These are phyloP conservation scores for Parasteatoda lunata DNA, from an alignment of 2,888 invertebrate species.

Conservation along the genomic window DNA sequence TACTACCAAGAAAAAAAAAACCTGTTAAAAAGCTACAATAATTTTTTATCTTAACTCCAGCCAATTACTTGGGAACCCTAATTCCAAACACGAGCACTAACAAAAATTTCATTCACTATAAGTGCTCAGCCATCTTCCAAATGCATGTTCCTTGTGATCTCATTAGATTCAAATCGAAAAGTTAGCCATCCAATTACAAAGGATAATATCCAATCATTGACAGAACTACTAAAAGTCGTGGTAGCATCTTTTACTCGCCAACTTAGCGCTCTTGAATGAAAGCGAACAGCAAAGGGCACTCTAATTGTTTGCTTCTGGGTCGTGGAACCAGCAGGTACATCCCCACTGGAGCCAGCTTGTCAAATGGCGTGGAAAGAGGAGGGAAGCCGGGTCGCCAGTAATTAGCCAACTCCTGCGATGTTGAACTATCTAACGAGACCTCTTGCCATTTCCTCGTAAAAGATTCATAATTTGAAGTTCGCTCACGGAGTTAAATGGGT, in stretches of 20 bases:
- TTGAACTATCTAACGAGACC: slow-evolving; percentile 19
- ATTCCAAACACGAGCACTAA: too few relatives aligned
- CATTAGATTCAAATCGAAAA: neutral
- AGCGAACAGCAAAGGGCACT: neutral
- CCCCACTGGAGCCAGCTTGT: neutral
- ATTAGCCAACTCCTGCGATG: slow-evolving; percentile 30
- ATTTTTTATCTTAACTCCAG: too few relatives aligned
- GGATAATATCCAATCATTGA: neutral
- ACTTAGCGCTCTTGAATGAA: neutral
- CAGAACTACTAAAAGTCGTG: neutral
- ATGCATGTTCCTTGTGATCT: neutral
- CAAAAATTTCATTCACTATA: neutral
- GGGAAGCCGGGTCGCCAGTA: slow-evolving; percentile 15
- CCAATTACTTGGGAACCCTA: too few relatives aligned
- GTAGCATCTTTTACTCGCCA: neutral
- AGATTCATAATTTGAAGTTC: slow-evolving; percentile 32
- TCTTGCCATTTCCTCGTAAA: slow-evolving; percentile 10
- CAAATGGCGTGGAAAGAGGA: neutral
- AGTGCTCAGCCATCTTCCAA: neutral
- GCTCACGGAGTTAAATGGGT: slow-evolving; percentile 44
- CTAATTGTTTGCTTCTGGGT: neutral
- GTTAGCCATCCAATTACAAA: neutral
- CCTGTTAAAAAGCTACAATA: too few relatives aligned
- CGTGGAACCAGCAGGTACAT: neutral
- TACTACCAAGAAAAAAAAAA: too few relatives aligned